These are phyloP conservation scores for Vultur gryphus DNA, from an alignment of 2,797 vertebrate species.

Conservation along the genomic window DNA sequence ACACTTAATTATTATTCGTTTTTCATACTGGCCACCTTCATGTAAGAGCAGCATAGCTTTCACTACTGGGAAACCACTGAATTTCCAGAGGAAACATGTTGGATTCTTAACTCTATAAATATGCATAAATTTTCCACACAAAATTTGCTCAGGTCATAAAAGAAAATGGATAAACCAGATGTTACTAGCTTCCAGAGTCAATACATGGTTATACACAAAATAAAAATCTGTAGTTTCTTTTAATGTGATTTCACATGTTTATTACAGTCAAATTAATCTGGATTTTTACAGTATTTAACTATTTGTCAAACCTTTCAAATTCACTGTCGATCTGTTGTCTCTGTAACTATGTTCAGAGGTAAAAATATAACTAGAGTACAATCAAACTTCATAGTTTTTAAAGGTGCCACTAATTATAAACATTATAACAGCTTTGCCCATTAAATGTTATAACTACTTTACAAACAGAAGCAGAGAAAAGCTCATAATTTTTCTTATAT, in stretches of 20 bases:
- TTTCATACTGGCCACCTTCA: constrained; percentile 1
- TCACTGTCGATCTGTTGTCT: neutral
- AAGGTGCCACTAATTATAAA: neutral
- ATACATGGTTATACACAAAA: neutral
- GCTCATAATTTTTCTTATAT: neutral
- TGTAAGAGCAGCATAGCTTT: neutral
- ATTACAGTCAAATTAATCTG: neutral
- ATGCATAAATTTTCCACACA: neutral
- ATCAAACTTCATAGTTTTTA: neutral
- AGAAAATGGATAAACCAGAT: neutral
- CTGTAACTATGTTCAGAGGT: neutral
- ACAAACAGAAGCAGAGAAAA: neutral
- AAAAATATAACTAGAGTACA: neutral
- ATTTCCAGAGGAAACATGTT: constrained; percentile 22
- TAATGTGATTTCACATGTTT: neutral
- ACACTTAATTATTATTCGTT: constrained; percentile 41
- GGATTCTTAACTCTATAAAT: constrained; percentile 4
- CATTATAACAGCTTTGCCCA: neutral
- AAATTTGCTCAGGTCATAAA: neutral
- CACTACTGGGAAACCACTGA: constrained; percentile 40
- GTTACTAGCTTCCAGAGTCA: neutral
- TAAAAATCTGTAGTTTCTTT: neutral
- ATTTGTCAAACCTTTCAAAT: neutral
- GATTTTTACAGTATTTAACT: neutral
- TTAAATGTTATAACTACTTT: neutral